These are phyloP conservation scores for Campodea augens DNA, from an alignment of 1,140 invertebrate species.

Conservation along the genomic window DNA sequence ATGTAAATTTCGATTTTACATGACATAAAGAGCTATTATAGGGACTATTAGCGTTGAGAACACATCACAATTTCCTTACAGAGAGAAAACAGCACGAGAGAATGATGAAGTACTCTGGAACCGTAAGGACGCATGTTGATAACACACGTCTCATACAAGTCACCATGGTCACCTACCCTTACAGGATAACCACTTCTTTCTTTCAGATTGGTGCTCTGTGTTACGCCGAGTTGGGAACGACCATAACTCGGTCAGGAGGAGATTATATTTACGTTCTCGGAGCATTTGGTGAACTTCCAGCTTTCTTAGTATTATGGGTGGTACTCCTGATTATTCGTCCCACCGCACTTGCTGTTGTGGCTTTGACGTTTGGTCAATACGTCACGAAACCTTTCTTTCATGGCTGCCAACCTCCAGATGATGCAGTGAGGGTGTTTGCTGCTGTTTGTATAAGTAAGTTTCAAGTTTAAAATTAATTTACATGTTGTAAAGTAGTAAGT, in stretches of 20 bases:
- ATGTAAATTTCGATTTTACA: too few species aligned
- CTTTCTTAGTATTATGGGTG: slow-evolving; percentile 74
- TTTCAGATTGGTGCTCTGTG: slow-evolving; percentile 58
- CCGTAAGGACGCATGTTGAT: too few species aligned
- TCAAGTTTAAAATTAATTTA: too few species aligned
- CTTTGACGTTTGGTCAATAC: slow-evolving; percentile 59
- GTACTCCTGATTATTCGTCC: slow-evolving; percentile 66
- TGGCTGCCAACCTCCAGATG: slow-evolving; percentile 40
- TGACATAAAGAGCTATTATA: too few species aligned
- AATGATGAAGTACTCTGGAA: too few species aligned
- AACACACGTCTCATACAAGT: too few species aligned
- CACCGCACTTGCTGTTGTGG: slow-evolving; percentile 61
- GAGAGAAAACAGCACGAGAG: too few species aligned
- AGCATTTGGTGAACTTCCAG: slow-evolving; percentile 72
- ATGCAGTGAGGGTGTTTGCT: slow-evolving; percentile 39
- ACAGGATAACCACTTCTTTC: too few species aligned
- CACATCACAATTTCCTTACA: too few species aligned
- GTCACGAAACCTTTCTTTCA: slow-evolving; percentile 64
- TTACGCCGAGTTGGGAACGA: slow-evolving; percentile 68
- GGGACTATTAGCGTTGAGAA: too few species aligned
- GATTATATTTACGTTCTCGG: slow-evolving; percentile 75
- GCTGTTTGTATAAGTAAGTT: slow-evolving; percentile 55
- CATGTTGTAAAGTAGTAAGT: too few species aligned
- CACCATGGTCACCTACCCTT: too few species aligned
- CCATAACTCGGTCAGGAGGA: slow-evolving; percentile 60